phyloP scores from a whole-genome alignment of 2,888 invertebrate genomes.

The Polymixis flavicincta region DNA sequence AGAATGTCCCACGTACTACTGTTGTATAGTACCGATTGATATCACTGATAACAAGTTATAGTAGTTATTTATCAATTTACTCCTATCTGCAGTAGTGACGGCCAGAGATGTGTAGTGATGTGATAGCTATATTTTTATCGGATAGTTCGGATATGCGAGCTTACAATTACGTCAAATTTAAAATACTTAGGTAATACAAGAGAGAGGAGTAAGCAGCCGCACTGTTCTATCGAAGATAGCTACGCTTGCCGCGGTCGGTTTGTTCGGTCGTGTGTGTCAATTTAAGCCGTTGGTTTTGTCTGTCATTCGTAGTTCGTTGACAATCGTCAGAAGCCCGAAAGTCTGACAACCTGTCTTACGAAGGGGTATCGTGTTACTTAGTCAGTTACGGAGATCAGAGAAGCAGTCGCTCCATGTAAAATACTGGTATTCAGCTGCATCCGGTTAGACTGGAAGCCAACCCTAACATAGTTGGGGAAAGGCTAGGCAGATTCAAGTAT shows the following conservation, averaged over 20 bases:
- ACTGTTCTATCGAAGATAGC: neutral
- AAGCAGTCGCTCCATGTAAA: too few species aligned
- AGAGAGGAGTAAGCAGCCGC: neutral
- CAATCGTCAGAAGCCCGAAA: too few species aligned
- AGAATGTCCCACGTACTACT: neutral
- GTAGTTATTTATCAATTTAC: conserved; percentile 14
- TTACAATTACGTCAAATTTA: neutral
- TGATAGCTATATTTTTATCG: neutral
- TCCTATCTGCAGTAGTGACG: conserved; percentile 1
- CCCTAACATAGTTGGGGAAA: too few species aligned
- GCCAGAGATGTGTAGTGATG: conserved; percentile 15
- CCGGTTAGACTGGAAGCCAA: too few species aligned
- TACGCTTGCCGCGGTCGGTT: neutral
- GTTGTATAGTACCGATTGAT: neutral
- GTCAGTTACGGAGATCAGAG: too few species aligned
- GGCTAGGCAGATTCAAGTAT: too few species aligned
- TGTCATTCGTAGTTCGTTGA: too few species aligned
- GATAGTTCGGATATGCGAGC: neutral
- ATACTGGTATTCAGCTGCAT: too few species aligned
- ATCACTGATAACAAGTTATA: conserved; percentile 1
- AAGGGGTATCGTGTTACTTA: too few species aligned
- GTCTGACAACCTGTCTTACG: too few species aligned
- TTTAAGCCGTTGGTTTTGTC: too few species aligned
- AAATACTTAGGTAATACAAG: neutral
- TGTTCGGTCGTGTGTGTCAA: too few species aligned